These are phyloP conservation scores for Marasmarcha lunaedactyla DNA, from an alignment of 2,888 invertebrate genomes.

Conservation along the genomic window DNA sequence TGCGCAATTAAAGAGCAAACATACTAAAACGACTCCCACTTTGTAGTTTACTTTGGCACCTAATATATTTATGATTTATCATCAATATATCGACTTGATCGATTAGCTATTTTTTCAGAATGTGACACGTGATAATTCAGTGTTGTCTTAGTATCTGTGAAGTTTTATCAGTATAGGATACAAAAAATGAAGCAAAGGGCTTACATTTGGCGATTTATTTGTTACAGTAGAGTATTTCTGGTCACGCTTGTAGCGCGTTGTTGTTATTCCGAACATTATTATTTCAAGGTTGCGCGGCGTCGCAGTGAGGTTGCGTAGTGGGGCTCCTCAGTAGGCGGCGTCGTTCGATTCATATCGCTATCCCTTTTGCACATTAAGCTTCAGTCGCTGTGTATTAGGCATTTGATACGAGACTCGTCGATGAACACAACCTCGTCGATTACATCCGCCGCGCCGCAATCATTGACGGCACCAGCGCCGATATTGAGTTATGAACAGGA, in stretches of 20 bases:
- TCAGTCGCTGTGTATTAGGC: slow-evolving; percentile 51
- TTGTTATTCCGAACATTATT: slow-evolving; percentile 70
- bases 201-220: slow-evolving; percentile 42
- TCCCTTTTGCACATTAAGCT: slow-evolving; percentile 60
- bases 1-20: too few species aligned
- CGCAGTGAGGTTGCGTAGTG: slow-evolving; percentile 68
- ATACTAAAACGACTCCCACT: too few species aligned
- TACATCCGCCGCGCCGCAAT: slow-evolving; percentile 19
- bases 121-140: too few species aligned
- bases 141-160: too few species aligned
- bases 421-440: slow-evolving; percentile 30
- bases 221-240: slow-evolving; percentile 47
- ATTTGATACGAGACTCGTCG: slow-evolving; percentile 51
- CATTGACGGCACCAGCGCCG: slow-evolving; percentile 30
- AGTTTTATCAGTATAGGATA: too few species aligned
- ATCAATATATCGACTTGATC: too few species aligned
- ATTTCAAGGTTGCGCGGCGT: slow-evolving; percentile 70
- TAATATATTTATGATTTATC: too few species aligned
- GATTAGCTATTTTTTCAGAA: too few species aligned
- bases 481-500: too few species aligned
- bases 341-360: slow-evolving; percentile 56
- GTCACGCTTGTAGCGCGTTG: slow-evolving; percentile 68
- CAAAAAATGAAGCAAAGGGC: too few species aligned
- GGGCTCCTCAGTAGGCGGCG: slow-evolving; percentile 68
- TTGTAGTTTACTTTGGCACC: too few species aligned